Base-by-base conservation (phyloP, 2,888 invertebrate species). In the Morpho deidamia region DNA sequence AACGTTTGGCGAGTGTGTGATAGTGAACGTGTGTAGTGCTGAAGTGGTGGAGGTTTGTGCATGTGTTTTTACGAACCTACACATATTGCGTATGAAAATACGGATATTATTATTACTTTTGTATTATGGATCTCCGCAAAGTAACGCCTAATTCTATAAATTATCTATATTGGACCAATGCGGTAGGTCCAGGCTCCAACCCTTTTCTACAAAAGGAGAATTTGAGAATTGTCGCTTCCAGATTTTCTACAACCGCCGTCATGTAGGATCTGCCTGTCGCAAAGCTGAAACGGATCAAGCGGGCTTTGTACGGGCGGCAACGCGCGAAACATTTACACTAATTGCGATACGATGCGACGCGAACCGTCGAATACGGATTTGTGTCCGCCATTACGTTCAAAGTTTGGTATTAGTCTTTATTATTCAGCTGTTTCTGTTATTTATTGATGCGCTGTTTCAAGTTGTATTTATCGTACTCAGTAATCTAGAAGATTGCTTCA, bases 261-360 rank as follows among this genome's bases (percentile, higher is more conserved):
- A 70, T 70, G 73, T 78, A 72, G 83, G 83, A 81, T 74, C 81
- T 79, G 72, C 73, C 71, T 78, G 85, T 83, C 82, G 75, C 80
- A 78, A 81, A 83, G 81, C 82, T 70, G 76, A 70, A 76, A 76
- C 71, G 83, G 87, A 80, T 86, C 83, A 83, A 78, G 69, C 70
- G 65, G 72, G 86, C 81, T 87, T 79, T 83, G 78, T 74, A 62
- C 67, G 71, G 73, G 69, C 72, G 68, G 75, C 72, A 67, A 72
- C 65, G 74, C 72, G 72, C 72, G 73, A 69, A 71, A 65, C 77
- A 74, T 80, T 83, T 76, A 77, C 78, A 78, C 83, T 86, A 85
- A 86, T 87, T 87, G 81, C 86, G 75, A 85, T 79, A 68, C 82
- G 75, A 83, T 82, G 70, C 74, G 74, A 63, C 65, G 55, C 68